phyloP scores from a whole-genome alignment of 2,797 vertebrate species.

The Orientallactaga sibirica region DNA sequence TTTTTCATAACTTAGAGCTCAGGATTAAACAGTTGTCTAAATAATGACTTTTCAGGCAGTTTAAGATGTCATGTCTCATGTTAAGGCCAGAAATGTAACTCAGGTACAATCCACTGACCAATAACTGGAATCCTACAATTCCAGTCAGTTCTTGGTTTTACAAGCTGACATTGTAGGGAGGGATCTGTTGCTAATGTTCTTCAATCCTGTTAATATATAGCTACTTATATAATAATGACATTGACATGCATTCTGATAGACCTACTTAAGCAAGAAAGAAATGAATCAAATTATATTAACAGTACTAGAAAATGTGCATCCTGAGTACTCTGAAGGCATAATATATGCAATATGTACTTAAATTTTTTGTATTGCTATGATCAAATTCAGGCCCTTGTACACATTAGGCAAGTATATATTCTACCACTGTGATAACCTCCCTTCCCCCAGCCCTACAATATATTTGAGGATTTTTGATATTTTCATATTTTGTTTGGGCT shows the following conservation, averaged over 20 bases:
- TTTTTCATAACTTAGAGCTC: not conserved
- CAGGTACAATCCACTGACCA: not conserved
- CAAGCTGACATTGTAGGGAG: not conserved
- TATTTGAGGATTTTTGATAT: not conserved
- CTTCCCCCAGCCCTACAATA: not conserved
- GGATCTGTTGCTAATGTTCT: not conserved
- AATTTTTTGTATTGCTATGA: not conserved
- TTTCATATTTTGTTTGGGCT: no score
- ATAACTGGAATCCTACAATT: not conserved
- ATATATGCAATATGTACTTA: not conserved
- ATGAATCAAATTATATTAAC: constrained; percentile 11
- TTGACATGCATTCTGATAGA: constrained; percentile 6
- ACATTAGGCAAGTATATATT: no score
- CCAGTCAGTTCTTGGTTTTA: not conserved
- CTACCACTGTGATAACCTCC: not conserved
- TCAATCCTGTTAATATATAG: not conserved
- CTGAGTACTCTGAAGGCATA: not conserved
- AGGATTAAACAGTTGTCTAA: not conserved
- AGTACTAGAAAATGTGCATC: not conserved
- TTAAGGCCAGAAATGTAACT: no score
- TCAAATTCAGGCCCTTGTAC: not conserved
- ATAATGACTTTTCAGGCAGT: not conserved
- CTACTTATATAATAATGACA: not conserved
- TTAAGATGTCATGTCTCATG: not conserved
- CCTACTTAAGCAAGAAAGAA: constrained; percentile 16